Evolutionary conservation across 1,140 invertebrate species (phyloP), one percentile per base, ranked within the genome.

Genomic region (Formica exsecta): DNA sequence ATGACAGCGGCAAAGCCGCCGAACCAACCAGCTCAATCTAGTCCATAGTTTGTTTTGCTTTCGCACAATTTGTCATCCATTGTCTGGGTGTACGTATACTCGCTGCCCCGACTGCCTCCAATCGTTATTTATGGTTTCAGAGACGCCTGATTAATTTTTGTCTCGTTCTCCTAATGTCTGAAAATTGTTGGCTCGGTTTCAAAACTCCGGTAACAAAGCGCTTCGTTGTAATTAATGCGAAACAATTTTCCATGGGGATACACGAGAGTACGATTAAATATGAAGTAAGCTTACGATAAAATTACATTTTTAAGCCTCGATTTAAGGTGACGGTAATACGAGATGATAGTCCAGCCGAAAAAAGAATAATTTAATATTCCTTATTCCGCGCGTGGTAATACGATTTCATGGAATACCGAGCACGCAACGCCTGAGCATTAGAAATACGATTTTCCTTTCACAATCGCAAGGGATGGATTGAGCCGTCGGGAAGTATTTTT

Each of bases 31-130:
- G 86, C 91, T 92, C 91, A 92, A 93, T 92, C 91, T 89, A 91
- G 88, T 90, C 74, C 84, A 87, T 84, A 44, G 93, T 93, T 93
- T 92, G 93, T 93, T 93, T 93, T 92, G 90, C 92, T 89, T 91
- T 88, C 84, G 79, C 84, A 84, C 92, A 92, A 94, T 94, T 93
- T 94, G 92, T 94, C 93, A 94, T 93, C 93, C 91, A 93, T 93
- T 94, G 92, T 94, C 92, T 75, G 92, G 89, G 77, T 87, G 88
- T 83, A 84, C 85, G 74, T 66, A 64, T 75, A 62, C 66, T 61
- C 54, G 86, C 57, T 54, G 38, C 73, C 65, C 54, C 19, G 9
- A 19, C 25, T 77, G 48, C 48, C 38, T 73, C 86, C 83, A 89
- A 92, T 90, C 89, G 92, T 93, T 93, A 93, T 93, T 94, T 93